Evolutionary conservation across 2,113 vertebrate genomes (phyloP).

Genomic region (Thymallus thymallus): DNA sequence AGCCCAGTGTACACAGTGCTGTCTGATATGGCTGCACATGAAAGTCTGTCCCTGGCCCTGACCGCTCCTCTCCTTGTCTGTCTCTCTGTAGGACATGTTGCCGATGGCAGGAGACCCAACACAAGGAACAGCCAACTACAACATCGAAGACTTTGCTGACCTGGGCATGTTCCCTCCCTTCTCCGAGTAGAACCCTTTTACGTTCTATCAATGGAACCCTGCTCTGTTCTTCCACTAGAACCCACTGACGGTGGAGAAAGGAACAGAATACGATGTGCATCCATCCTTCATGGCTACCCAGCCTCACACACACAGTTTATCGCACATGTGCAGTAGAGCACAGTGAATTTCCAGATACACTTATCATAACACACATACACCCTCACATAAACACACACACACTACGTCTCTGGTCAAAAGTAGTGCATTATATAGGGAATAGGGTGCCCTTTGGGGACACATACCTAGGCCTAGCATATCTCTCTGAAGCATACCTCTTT

Average conservation of each 20-base stretch:
- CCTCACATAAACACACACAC: too few species aligned
- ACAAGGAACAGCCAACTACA: slow-evolving; percentile 96
- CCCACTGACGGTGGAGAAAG: background rate
- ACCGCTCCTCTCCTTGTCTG: slow-evolving; percentile 2
- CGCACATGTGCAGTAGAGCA: slow-evolving; percentile 25
- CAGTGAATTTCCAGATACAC: slow-evolving; percentile 29
- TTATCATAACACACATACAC: slow-evolving; percentile 16
- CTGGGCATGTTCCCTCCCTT: slow-evolving; percentile 98
- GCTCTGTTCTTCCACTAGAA: background rate
- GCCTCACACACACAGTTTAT: slow-evolving; percentile 7
- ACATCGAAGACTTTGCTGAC: slow-evolving; percentile 99
- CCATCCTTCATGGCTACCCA: background rate
- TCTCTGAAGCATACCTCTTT: slow-evolving; percentile 16
- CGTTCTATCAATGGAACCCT: too few species aligned
- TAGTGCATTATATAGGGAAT: too few species aligned
- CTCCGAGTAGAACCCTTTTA: slow-evolving; percentile 72
- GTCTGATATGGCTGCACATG: slow-evolving; percentile 11
- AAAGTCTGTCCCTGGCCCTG: too few species aligned
- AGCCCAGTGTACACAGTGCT: slow-evolving; percentile 2
- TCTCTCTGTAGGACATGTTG: slow-evolving; percentile 88
- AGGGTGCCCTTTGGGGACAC: too few species aligned
- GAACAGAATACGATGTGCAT: slow-evolving; percentile 7
- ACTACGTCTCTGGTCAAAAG: too few species aligned
- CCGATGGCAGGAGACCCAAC: slow-evolving; percentile 97
- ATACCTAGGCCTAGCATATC: too few species aligned